phyloP scores from a whole-genome alignment of 2,888 invertebrate genomes.

The Abrostola tripartita region DNA sequence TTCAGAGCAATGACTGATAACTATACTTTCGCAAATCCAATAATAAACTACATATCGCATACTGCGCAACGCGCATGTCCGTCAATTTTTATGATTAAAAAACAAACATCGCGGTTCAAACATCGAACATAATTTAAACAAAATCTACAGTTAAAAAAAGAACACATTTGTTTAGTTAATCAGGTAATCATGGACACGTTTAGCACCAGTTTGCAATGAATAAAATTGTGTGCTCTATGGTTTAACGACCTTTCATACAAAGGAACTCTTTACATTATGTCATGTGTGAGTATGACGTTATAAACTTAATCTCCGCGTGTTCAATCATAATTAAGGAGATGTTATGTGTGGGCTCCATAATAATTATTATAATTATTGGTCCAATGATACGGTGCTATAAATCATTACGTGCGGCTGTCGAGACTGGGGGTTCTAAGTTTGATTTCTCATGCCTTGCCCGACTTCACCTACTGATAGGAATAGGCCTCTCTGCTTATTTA shows the following conservation, averaged over 20 bases:
- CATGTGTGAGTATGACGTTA: conserved; percentile 13
- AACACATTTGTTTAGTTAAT: conserved; percentile 18
- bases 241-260: conserved; percentile 47
- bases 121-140: neutral
- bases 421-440: too few species aligned
- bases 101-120: neutral
- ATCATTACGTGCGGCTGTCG: neutral
- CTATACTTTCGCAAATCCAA: too few species aligned
- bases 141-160: conserved; percentile 6
- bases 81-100: too few species aligned
- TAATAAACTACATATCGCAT: too few species aligned
- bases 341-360: neutral
- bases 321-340: conserved; percentile 4
- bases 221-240: conserved; percentile 40
- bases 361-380: neutral
- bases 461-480: too few species aligned
- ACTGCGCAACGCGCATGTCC: too few species aligned
- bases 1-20: too few species aligned
- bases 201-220: conserved; percentile 38
- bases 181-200: conserved; percentile 28
- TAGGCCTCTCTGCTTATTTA: too few species aligned
- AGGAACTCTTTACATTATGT: conserved; percentile 26
- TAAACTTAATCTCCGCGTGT: conserved; percentile 4
- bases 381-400: neutral
- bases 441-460: too few species aligned